These are phyloP conservation scores for Germaria angustata DNA, from an alignment of 2,888 invertebrate genomes.

Conservation along the genomic window DNA sequence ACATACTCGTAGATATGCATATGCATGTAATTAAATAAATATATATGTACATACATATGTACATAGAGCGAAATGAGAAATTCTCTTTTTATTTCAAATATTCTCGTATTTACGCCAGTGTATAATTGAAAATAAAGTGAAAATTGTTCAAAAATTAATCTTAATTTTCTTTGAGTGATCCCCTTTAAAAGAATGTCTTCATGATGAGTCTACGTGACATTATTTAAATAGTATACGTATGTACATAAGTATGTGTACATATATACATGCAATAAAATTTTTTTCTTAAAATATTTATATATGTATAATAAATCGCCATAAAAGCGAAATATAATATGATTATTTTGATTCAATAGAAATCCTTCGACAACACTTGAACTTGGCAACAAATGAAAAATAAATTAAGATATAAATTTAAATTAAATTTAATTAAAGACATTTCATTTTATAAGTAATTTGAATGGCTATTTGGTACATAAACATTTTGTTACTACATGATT, in stretches of 20 bases:
- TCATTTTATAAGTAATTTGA: not conserved
- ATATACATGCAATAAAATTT: not conserved
- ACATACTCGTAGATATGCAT: no score
- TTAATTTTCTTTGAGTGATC: not conserved
- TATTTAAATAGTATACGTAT: not conserved
- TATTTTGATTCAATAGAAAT: constrained; percentile 24
- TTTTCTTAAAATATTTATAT: constrained; percentile 15
- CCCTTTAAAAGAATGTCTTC: not conserved
- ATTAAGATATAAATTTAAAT: not conserved
- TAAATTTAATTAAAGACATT: not conserved
- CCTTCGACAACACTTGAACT: constrained; percentile 39
- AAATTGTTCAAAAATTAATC: no score
- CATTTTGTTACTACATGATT: constrained; percentile 54
- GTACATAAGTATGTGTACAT: no score
- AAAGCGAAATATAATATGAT: constrained; percentile 1
- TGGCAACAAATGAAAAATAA: constrained; percentile 43
- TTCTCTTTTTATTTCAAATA: no score
- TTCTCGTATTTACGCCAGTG: no score
- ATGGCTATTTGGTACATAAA: constrained; percentile 2
- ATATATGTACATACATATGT: no score
- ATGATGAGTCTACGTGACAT: not conserved
- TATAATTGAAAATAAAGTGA: no score
- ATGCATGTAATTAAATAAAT: no score
- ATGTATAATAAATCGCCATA: constrained; percentile 33
- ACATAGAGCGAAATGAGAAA: no score